These are phyloP conservation scores for Thereva nobilitata DNA, from an alignment of 2,888 invertebrate genomes.

Conservation along the genomic window DNA sequence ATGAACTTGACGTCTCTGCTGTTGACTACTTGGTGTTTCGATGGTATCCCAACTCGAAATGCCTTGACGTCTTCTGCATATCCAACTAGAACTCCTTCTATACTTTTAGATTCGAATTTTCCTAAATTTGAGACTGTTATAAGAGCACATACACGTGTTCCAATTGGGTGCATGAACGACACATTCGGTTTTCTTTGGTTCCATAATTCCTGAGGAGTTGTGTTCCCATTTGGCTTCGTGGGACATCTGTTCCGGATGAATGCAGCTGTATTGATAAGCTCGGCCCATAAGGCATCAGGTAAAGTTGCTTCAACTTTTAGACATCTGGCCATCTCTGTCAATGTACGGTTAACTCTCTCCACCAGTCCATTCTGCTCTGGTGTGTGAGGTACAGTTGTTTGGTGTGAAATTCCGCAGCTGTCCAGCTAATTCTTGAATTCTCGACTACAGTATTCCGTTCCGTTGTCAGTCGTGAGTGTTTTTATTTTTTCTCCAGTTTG, in stretches of 20 bases:
- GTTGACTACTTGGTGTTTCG: background rate
- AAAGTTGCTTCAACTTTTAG: conserved; percentile 36
- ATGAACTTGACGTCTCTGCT: background rate
- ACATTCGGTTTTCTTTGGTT: background rate
- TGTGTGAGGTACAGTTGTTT: conserved; percentile 40
- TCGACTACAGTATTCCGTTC: conserved; percentile 34
- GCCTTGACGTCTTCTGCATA: background rate
- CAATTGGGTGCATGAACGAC: background rate
- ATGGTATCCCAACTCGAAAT: background rate
- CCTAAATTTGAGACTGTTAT: background rate
- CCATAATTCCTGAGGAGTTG: conserved; percentile 42
- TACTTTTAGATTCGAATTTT: conserved; percentile 9
- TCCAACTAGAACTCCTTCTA: conserved; percentile 19
- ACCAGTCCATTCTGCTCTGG: conserved; percentile 44
- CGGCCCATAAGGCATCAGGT: conserved; percentile 42
- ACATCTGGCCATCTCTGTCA: conserved; percentile 43
- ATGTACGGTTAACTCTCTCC: conserved; percentile 40
- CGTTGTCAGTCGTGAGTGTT: conserved; percentile 39
- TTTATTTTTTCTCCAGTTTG: conserved; percentile 38
- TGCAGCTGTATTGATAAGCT: conserved; percentile 41
- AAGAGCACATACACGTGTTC: background rate
- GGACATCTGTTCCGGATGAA: conserved; percentile 43
- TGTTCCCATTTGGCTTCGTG: conserved; percentile 37
- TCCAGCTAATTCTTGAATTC: conserved; percentile 39
- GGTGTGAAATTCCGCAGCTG: conserved; percentile 40